Base-by-base conservation (phyloP, 2,888 invertebrate species). In the Anoplius nigerrimus region DNA sequence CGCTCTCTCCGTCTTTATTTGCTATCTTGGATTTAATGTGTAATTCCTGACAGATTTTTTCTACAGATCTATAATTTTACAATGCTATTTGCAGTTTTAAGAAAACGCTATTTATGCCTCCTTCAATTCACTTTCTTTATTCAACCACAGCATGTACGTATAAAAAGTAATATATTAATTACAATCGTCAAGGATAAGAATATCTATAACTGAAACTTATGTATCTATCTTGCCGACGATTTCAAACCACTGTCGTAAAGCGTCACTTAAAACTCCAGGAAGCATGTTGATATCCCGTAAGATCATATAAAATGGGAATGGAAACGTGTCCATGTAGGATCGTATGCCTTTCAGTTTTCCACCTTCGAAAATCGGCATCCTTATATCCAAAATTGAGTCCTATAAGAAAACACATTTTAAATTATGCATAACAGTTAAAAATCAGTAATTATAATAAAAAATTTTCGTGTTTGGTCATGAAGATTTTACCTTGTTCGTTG, bases 221-320 rank as follows among this genome's bases (percentile, higher is more conserved):
- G 78, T 72, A 58, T 88, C 87, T 61, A 90, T 90, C 87, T 92
- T 93, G 18, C 94, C 94, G 15, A 98, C 96, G 69, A 99, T 90
- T 90, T 99, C 99, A 88, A 99, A 99, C 99, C 99, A 99, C 87
- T 99, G 99, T 66, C 98, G 90, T 71, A 99, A 91, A 0, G 99
- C 98, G 88, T 99, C 98, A 80, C 98, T 97, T 27, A 99, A 90
- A 0, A 98, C 96, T 43, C 92, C 91, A 0, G 99, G 99, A 67
- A 99, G 90, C 24, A 95, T 93, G 71, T 93, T 93, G 82, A 98
- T 93, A 85, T 99, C 97, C 67, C 97, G 90, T 27, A 99, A 92
- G 82, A 99, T 95, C 57, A 99, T 92, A 89, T 99, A 99, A 91
- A 97, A 99, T 0, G 98, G 98, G 89, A 99, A 99, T 0, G 99